phyloP scores from a whole-genome alignment of 2,113 vertebrate species.

The Gallinago media region DNA sequence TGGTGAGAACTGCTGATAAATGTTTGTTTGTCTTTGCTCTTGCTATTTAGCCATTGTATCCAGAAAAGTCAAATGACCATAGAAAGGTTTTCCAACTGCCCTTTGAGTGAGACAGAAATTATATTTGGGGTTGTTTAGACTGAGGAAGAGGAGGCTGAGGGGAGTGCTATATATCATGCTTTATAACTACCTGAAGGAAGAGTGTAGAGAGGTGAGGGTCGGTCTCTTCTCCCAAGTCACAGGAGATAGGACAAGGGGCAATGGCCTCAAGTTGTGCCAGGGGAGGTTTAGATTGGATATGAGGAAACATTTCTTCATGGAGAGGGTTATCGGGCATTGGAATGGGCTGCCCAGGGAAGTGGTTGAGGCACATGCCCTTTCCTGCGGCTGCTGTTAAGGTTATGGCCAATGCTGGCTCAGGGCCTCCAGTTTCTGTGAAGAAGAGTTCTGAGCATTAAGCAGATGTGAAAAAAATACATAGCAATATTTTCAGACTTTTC shows the following conservation, averaged over 20 bases:
- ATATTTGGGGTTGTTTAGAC: too few relatives aligned
- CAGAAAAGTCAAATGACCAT: not conserved
- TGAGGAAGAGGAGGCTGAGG: too few relatives aligned
- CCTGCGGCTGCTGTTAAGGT: not conserved
- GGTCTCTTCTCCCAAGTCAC: too few relatives aligned
- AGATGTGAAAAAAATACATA: not conserved
- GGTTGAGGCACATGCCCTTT: not conserved
- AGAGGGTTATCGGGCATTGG: too few relatives aligned
- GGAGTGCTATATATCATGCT: too few relatives aligned
- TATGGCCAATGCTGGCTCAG: not conserved
- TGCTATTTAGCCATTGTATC: not conserved
- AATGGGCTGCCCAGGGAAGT: too few relatives aligned
- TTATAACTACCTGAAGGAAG: too few relatives aligned
- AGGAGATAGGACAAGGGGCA: too few relatives aligned
- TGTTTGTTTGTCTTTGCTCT: not conserved
- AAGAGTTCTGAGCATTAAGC: not conserved
- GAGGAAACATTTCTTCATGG: too few relatives aligned
- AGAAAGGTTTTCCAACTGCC: not conserved
- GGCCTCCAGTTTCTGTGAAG: not conserved
- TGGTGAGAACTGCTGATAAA: not conserved
- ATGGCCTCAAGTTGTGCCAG: too few relatives aligned
- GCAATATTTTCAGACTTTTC: not conserved
- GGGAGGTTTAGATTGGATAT: too few relatives aligned
- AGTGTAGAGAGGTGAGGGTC: too few relatives aligned
- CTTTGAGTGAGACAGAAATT: not conserved